phyloP scores from a whole-genome alignment of 2,113 vertebrate genomes.

The Sprattus sprattus region DNA sequence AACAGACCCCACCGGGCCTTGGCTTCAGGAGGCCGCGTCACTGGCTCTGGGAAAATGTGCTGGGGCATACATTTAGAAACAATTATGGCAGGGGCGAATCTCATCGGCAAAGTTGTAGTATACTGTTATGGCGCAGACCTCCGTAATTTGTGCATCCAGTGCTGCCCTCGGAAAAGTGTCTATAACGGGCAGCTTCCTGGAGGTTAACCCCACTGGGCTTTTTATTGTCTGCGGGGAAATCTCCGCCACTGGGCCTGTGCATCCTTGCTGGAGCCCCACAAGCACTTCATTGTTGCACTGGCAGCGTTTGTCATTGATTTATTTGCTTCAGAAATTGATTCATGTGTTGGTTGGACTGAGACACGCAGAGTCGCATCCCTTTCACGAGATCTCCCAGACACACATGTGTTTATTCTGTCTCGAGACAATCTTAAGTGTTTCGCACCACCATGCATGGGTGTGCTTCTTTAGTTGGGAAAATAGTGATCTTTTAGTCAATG shows the following conservation, averaged over 20 bases:
- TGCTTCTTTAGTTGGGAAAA: not conserved
- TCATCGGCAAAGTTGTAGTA: not conserved
- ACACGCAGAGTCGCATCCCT: slow-evolving; percentile 2
- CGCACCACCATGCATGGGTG: not conserved
- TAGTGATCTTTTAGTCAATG: not conserved
- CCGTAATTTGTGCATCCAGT: not conserved
- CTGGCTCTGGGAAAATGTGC: not conserved
- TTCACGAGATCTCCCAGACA: not conserved
- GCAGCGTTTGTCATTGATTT: slow-evolving; percentile 8
- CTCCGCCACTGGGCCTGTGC: not conserved
- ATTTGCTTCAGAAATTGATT: slow-evolving; percentile 17
- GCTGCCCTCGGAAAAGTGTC: not conserved
- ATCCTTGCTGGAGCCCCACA: not conserved
- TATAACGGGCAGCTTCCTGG: slow-evolving; percentile 13
- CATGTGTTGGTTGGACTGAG: not conserved
- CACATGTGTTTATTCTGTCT: not conserved
- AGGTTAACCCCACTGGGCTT: slow-evolving; percentile 15
- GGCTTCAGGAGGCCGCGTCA: not conserved
- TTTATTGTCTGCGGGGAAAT: slow-evolving; percentile 15
- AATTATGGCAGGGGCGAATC: slow-evolving; percentile 2
- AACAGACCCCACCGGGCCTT: not conserved
- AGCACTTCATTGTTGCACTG: not conserved
- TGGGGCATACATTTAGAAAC: not conserved
- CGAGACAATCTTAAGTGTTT: not conserved
- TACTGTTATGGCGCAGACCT: slow-evolving; percentile 6